phyloP scores from a whole-genome alignment of 30 jellyfish, hydroid and myxozoan species.

The Chrysaora quinquecirrha region DNA sequence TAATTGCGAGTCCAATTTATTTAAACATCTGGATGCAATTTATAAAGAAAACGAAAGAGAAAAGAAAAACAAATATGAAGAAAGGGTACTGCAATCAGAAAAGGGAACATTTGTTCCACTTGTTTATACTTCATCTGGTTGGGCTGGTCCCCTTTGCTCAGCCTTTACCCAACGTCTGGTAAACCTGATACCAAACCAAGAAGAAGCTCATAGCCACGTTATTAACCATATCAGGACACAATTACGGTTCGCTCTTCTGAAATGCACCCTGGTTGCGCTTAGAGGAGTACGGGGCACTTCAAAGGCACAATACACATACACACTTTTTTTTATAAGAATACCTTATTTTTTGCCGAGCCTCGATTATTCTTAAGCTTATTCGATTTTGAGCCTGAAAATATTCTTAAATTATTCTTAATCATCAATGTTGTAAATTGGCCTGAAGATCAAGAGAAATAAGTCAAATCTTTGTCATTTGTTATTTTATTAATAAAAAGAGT shows the following conservation, averaged over 20 bases:
- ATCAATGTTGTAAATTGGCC: no score
- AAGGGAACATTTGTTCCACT: not conserved
- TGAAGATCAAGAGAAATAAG: no score
- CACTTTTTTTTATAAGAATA: no score
- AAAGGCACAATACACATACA: not conserved
- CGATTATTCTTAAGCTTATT: no score
- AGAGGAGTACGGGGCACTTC: not conserved
- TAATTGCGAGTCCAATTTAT: not conserved
- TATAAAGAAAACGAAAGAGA: not conserved
- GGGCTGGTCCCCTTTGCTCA: conserved; percentile 4
- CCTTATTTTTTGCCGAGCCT: no score
- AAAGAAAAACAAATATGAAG: not conserved
- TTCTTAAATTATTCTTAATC: no score
- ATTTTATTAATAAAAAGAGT: no score
- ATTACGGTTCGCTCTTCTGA: not conserved
- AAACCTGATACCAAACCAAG: not conserved
- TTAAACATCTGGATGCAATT: not conserved
- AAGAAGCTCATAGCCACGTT: not conserved
- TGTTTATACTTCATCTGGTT: not conserved
- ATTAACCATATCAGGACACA: not conserved
- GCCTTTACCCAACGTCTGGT: not conserved
- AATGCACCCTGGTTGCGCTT: not conserved
- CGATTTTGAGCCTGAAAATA: no score
- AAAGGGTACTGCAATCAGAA: not conserved
- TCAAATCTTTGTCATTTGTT: no score